These are phyloP conservation scores for Danio aesculapii DNA, from an alignment of 2,797 vertebrate genomes.

Conservation along the genomic window DNA sequence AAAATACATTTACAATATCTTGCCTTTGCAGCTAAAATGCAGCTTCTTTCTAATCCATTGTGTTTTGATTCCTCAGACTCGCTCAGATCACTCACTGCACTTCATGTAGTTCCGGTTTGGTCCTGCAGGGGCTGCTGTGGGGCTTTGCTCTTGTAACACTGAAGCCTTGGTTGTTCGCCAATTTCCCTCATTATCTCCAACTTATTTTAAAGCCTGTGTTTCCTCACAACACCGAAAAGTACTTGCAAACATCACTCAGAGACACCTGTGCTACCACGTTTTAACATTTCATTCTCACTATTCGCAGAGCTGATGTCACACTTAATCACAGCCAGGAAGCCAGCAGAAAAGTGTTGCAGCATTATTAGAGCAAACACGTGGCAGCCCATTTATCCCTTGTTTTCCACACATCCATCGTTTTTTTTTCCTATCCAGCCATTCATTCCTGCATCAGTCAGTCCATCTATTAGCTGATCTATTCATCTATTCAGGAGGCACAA, in stretches of 20 bases:
- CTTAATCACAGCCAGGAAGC: slow-evolving; percentile 35
- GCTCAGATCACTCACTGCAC: no score
- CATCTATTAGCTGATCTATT: slow-evolving; percentile 53
- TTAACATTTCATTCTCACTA: slow-evolving; percentile 24
- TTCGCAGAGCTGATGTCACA: slow-evolving; percentile 11
- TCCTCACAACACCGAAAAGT: background rate
- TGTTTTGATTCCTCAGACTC: background rate
- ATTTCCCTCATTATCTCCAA: slow-evolving; percentile 29
- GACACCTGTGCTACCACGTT: slow-evolving; percentile 17
- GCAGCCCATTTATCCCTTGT: slow-evolving; percentile 33
- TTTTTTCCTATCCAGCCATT: slow-evolving; percentile 47
- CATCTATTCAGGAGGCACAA: slow-evolving; percentile 51
- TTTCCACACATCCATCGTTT: slow-evolving; percentile 36
- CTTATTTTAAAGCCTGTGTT: slow-evolving; percentile 20
- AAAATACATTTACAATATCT: background rate
- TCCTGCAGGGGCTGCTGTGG: slow-evolving; percentile 71
- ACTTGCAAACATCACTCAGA: slow-evolving; percentile 28
- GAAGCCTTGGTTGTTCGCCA: background rate
- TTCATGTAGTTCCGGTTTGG: slow-evolving; percentile 24
- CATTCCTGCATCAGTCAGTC: slow-evolving; percentile 49
- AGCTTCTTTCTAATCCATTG: background rate
- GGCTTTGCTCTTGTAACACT: slow-evolving; percentile 38
- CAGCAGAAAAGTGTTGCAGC: slow-evolving; percentile 17
- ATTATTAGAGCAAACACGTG: slow-evolving; percentile 25
- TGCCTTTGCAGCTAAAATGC: background rate